phyloP scores from a whole-genome alignment of 2,113 vertebrate genomes.

The Atrichornis clamosus region DNA sequence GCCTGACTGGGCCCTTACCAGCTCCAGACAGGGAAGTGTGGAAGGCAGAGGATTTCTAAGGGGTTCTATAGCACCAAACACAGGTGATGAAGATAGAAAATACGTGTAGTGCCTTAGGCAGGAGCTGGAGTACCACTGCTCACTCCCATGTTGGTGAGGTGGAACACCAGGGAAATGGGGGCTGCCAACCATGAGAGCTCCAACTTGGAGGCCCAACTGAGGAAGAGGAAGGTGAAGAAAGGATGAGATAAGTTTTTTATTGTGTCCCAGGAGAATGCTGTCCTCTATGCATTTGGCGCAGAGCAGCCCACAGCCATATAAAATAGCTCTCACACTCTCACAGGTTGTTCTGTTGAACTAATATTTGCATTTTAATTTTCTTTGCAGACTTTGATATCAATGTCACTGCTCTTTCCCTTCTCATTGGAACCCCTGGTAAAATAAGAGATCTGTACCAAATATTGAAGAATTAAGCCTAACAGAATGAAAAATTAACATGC shows the following conservation, averaged over 20 bases:
- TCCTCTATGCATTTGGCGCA: not conserved
- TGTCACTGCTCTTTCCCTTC: conserved; percentile 14
- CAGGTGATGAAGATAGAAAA: not conserved
- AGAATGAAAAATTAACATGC: conserved; percentile 16
- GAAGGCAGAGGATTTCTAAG: not conserved
- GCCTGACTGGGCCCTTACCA: not conserved
- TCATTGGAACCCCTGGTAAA: not conserved
- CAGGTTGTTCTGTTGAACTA: conserved; percentile 19
- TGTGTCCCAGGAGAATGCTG: not conserved
- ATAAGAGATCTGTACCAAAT: conserved; percentile 38
- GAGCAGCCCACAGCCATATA: not conserved
- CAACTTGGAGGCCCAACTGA: not conserved
- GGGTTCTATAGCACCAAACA: not conserved
- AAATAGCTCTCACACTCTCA: not conserved
- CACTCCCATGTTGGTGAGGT: rapidly evolving
- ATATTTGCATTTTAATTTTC: conserved; percentile 59
- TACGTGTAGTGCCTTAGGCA: not conserved
- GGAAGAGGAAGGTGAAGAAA: not conserved
- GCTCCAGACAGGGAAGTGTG: not conserved
- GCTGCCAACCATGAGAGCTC: not conserved
- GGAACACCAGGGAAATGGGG: not conserved
- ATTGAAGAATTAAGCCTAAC: not conserved
- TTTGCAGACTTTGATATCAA: conserved; percentile 36
- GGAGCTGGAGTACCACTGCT: not conserved
- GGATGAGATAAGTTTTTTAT: not conserved